Percentiles rank a stretch among this genome's conserved stretches.
Evolutionary conservation across 2,113 vertebrate species (phyloP).

Genomic region (Ahaetulla prasina): DNA sequence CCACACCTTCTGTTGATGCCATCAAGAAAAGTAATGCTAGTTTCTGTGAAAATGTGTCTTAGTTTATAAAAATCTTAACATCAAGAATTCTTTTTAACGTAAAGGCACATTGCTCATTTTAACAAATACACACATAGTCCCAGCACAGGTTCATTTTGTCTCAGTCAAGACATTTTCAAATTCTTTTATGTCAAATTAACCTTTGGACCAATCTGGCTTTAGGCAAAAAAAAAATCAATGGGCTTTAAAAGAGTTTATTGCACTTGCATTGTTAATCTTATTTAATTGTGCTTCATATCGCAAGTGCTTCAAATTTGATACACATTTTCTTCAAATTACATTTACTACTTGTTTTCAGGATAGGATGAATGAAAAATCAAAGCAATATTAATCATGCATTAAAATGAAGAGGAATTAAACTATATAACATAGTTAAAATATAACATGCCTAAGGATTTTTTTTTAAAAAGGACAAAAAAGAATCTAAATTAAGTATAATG

Average conservation of each 20-base stretch:
- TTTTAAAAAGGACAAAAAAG: neutral
- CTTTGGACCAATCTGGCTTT: neutral
- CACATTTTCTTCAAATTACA: neutral
- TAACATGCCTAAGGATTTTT: neutral
- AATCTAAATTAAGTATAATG: neutral
- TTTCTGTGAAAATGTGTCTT: neutral
- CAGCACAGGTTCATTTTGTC: neutral
- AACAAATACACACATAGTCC: neutral
- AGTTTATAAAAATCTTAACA: neutral
- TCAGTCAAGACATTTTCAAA: neutral
- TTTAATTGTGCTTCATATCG: neutral
- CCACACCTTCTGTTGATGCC: neutral
- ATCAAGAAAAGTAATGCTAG: neutral
- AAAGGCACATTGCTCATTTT: neutral
- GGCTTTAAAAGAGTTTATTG: neutral
- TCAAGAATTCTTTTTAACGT: neutral
- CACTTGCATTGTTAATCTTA: neutral
- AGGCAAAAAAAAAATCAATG: neutral
- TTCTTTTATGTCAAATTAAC: neutral
- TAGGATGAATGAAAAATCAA: neutral
- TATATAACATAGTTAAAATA: neutral
- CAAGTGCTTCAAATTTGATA: neutral
- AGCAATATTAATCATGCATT: neutral
- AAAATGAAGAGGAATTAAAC: neutral
- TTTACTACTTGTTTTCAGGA: neutral